Base-by-base conservation (phyloP, 1,140 invertebrate species). In the Nylanderia fulva region DNA sequence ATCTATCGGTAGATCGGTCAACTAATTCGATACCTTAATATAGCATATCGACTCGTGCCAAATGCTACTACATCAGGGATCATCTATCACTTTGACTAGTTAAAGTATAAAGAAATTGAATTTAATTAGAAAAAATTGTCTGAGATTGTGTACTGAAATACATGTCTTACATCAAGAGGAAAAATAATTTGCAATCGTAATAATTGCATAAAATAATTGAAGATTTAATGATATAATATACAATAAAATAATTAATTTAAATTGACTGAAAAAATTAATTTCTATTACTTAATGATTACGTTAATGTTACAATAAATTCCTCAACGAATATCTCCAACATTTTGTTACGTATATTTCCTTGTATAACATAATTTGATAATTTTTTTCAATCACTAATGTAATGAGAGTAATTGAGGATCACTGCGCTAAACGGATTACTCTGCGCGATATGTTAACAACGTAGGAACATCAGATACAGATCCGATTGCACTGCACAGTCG, bases 361-460 rank as follows among this genome's bases (percentile, higher is more conserved):
- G 60, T 21, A 18, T 36, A 9, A 2, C 18, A n/a, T 39, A 4
- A 61, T 61, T n/a, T n/a, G 39, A 11, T 77, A 36, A 0, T 24
- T 45, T 21, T n/a, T n/a, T 66, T 24, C n/a, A 52, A 52, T 66
- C 18, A 33, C 13, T n/a, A 11, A 76, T 42, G 56, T 18, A 68
- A 21, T n/a, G 33, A 66, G 9, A n/a, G 9, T 58, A 66, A 48
- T 29, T 58, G 21, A 58, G 42, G 18, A 21, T 18, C 21, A 15
- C 36, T 29, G 36, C 18, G 13, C 18, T 15, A 33, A 71, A 80
- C 36, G 48, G 5, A 21, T n/a, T 18, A 66, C 18, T 52, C 9
- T 18, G 42, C n/a, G 39, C 52, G 52, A 82, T 71, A 82, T 71
- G 66, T 71, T 82, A 82, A 82, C 77, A 71, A 82, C 77, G 52